phyloP scores from a whole-genome alignment of 1,140 invertebrate genomes.

The Papilio glaucus region DNA sequence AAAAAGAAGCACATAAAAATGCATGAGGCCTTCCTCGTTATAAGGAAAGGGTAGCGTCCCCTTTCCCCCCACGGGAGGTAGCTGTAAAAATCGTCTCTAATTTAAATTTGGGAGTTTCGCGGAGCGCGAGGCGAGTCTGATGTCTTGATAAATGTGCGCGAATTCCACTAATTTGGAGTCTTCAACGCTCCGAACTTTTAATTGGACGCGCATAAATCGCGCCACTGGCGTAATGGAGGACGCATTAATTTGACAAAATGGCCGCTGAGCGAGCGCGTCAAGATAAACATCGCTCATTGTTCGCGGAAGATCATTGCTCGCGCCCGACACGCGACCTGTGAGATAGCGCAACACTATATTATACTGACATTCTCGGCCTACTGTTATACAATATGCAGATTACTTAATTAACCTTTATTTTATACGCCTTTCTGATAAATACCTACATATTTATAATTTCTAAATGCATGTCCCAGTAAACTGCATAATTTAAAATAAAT shows the following conservation, averaged over 20 bases:
- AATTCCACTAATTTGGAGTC: constrained; percentile 81
- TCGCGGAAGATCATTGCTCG: constrained; percentile 51
- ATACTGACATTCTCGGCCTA: background rate
- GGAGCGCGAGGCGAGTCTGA: constrained; percentile 78
- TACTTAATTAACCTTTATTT: background rate
- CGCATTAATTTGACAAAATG: constrained; percentile 80
- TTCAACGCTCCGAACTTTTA: constrained; percentile 79
- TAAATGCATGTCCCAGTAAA: background rate
- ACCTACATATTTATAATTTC: background rate
- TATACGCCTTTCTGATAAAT: background rate
- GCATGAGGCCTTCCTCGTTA: constrained; percentile 84
- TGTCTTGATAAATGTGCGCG: constrained; percentile 82
- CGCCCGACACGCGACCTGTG: background rate
- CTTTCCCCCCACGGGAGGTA: constrained; percentile 73
- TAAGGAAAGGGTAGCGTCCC: constrained; percentile 83
- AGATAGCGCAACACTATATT: constrained; percentile 27
- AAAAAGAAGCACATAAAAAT: constrained; percentile 85
- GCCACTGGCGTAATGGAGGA: constrained; percentile 61
- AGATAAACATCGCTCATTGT: constrained; percentile 79
- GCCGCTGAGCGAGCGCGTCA: constrained; percentile 56
- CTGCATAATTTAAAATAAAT: background rate
- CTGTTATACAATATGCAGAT: background rate
- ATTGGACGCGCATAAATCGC: constrained; percentile 79
- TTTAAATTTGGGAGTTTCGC: constrained; percentile 83
- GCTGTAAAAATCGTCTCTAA: constrained; percentile 84